Evolutionary conservation across 2,113 vertebrate genomes (phyloP), one percentile per base, ranked within the genome.

Genomic region (Puntigrus tetrazona): DNA sequence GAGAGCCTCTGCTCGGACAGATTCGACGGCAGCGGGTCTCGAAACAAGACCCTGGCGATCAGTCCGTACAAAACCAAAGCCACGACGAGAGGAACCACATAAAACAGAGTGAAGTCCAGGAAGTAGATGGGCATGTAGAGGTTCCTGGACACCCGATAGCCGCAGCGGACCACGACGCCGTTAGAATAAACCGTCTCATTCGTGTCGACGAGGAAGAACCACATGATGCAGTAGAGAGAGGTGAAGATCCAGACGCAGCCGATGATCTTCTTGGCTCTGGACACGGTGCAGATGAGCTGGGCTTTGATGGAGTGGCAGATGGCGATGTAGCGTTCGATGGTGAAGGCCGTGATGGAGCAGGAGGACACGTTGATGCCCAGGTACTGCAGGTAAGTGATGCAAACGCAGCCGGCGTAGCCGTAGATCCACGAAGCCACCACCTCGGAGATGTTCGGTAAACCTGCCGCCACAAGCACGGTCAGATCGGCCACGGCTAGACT

Each of bases 131-230:
- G 91, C 86, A 94, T 88, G 61, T 91, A 92, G 69, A 94, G 91
- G 81, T 91, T 88, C 27, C 85, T 81, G 10, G 93, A 91, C 36
- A 91, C 93, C 70, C 86, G 89, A 86, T 92, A 94, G 79, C 91
- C 86, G 0, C 92, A 93, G 57, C 92, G 87, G 25, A 90, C 85
- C 18, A 89, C 78, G 11, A 47, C 81, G 61, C 50, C 86, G 7
- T 88, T 85, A 34, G 63, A 81, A 9, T 87, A 87, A 77, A 87
- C 59, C 78, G 81, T 84, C 47, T 91, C 72, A 0, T 89, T 84
- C n/a, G 91, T 89, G 81, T 93, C 93, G 29, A 91, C 92, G 75
- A 92, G 88, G 88, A 94, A 94, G 84, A 92, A 92, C 91, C 94
- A 92, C 69, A 93, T 75, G 79, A 88, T 87, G 86, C 93, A 92